These are phyloP conservation scores for Marasmarcha lunaedactyla DNA, from an alignment of 2,888 invertebrate species.

Conservation along the genomic window DNA sequence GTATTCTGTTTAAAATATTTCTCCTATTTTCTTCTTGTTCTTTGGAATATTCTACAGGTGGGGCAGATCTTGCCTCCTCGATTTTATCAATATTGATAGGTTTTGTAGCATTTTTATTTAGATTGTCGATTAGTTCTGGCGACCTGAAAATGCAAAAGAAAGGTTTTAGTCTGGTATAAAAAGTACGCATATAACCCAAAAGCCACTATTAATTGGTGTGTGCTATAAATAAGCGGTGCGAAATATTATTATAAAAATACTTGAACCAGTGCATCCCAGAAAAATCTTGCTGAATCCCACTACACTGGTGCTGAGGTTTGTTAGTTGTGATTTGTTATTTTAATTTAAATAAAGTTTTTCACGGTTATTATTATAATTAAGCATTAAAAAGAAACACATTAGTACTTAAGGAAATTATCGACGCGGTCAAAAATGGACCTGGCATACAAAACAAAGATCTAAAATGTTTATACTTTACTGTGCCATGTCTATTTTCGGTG, in stretches of 20 bases:
- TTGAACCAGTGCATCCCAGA: constrained; percentile 34
- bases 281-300: constrained; percentile 2
- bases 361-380: too few species aligned
- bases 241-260: constrained; percentile 36
- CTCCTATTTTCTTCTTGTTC: constrained; percentile 27
- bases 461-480: too few species aligned
- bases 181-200: constrained; percentile 13
- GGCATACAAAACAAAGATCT: too few species aligned
- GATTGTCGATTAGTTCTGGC: constrained; percentile 15
- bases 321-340: too few species aligned
- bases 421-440: too few species aligned
- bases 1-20: constrained; percentile 69
- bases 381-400: too few species aligned
- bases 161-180: constrained; percentile 7
- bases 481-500: too few species aligned
- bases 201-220: background rate
- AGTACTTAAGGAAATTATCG: too few species aligned
- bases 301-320: background rate
- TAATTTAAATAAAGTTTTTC: too few species aligned
- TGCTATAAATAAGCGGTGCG: background rate
- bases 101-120: constrained; percentile 7
- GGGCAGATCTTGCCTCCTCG: constrained; percentile 12
- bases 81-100: background rate
- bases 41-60: constrained; percentile 10
- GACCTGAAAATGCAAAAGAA: constrained; percentile 28